Evolutionary conservation across 2,113 vertebrate genomes (phyloP).

Genomic region (Neodon shergylaensis): DNA sequence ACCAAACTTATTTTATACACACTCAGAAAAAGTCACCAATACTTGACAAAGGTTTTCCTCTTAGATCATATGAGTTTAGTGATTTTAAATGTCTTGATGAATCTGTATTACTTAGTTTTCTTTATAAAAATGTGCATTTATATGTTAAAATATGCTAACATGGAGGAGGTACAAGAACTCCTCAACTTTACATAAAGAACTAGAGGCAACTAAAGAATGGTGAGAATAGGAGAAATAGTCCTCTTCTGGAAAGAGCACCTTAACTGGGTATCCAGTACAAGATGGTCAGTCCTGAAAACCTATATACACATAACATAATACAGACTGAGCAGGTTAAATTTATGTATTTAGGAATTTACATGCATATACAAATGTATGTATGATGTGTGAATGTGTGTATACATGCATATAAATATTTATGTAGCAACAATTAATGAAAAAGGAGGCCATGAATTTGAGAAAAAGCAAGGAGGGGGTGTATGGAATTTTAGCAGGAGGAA

Average conservation of each 20-base stretch:
- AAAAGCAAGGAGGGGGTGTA: no score
- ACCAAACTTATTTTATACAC: rapidly evolving
- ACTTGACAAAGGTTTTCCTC: not conserved
- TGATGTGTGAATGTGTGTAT: not conserved
- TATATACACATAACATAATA: not conserved
- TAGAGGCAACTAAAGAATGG: not conserved
- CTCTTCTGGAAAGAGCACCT: not conserved
- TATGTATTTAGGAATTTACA: not conserved
- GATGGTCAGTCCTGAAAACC: not conserved
- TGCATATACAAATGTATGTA: not conserved
- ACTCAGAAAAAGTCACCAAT: not conserved
- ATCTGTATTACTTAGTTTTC: not conserved
- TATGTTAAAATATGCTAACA: not conserved
- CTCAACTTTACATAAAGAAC: not conserved
- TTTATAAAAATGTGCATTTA: not conserved
- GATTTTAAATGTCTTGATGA: not conserved
- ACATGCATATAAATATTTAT: not conserved
- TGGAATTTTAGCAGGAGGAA: no score
- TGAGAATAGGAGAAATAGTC: not conserved
- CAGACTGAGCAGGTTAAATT: not conserved
- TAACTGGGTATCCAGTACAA: not conserved
- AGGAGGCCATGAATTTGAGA: no score
- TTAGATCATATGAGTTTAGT: not conserved
- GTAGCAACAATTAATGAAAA: not conserved
- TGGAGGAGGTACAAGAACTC: not conserved